Conservation (phyloP, 2,888 invertebrate genomes). For the Agrochola litura region DNA sequence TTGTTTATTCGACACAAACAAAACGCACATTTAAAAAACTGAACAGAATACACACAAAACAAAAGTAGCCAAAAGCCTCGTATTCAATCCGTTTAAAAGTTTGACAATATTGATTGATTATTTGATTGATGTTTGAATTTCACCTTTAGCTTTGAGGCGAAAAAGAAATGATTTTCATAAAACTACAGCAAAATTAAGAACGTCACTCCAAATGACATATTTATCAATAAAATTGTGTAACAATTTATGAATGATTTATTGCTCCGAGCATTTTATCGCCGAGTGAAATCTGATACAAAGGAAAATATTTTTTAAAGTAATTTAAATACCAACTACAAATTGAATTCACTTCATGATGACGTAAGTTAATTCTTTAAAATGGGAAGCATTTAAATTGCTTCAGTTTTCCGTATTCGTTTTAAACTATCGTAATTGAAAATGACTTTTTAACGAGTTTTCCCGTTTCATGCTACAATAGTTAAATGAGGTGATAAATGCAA, state of each 20-base stretch:
- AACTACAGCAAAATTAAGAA: neutral
- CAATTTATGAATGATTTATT: constrained; percentile 2
- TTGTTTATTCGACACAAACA: too few species aligned
- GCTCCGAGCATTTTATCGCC: constrained; percentile 3
- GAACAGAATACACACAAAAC: too few species aligned
- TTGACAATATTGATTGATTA: too few species aligned
- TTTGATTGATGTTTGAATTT: too few species aligned
- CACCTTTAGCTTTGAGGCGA: neutral
- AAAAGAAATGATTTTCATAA: neutral
- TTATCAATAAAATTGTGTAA: constrained; percentile 10
- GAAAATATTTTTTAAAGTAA: constrained; percentile 27
- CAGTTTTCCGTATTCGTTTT: constrained; percentile 26
- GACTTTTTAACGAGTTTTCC: constrained; percentile 41
- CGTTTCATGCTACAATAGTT: constrained; percentile 12
- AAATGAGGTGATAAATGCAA: constrained; percentile 11
- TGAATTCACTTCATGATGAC: constrained; percentile 41
- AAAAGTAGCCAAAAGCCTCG: too few species aligned
- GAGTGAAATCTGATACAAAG: constrained; percentile 26
- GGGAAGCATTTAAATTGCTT: constrained; percentile 32
- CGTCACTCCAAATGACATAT: neutral
- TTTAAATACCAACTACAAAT: constrained; percentile 41
- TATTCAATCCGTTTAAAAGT: too few species aligned
- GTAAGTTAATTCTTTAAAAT: constrained; percentile 39
- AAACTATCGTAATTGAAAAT: constrained; percentile 45
- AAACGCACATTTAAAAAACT: too few species aligned